Conservation (phyloP, 2,888 invertebrate genomes). For the Lymantria dispar region DNA sequence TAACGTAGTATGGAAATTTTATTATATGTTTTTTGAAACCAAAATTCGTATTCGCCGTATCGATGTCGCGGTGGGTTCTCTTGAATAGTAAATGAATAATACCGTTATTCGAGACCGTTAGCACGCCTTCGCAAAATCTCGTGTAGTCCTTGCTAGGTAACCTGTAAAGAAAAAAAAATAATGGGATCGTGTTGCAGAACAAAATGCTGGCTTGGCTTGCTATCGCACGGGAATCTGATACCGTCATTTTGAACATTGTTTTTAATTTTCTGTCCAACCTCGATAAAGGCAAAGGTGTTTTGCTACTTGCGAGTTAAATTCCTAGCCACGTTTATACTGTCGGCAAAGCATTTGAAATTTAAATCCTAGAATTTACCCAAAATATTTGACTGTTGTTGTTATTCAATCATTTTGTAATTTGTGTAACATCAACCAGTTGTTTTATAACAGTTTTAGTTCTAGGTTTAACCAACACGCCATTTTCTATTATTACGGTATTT, state of each 20-base stretch:
- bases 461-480: too few relatives aligned
- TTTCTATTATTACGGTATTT: too few relatives aligned
- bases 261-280: not conserved
- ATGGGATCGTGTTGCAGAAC: conserved; percentile 4
- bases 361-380: too few relatives aligned
- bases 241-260: conserved; percentile 2
- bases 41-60: conserved; percentile 62
- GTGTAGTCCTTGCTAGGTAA: conserved; percentile 37
- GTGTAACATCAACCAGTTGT: too few relatives aligned
- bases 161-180: conserved; percentile 16
- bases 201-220: conserved; percentile 1
- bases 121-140: conserved; percentile 55
- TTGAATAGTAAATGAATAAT: conserved; percentile 69
- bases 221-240: conserved; percentile 5
- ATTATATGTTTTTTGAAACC: conserved; percentile 29
- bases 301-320: not conserved
- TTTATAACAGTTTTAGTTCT: too few relatives aligned
- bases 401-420: too few relatives aligned
- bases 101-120: conserved; percentile 75
- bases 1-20: not conserved
- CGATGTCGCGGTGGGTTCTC: conserved; percentile 50
- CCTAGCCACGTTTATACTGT: not conserved
- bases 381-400: too few relatives aligned
- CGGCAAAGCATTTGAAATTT: too few relatives aligned
- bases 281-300: not conserved